phyloP scores from a whole-genome alignment of 2,888 invertebrate genomes.

The Euzetes globulus region DNA sequence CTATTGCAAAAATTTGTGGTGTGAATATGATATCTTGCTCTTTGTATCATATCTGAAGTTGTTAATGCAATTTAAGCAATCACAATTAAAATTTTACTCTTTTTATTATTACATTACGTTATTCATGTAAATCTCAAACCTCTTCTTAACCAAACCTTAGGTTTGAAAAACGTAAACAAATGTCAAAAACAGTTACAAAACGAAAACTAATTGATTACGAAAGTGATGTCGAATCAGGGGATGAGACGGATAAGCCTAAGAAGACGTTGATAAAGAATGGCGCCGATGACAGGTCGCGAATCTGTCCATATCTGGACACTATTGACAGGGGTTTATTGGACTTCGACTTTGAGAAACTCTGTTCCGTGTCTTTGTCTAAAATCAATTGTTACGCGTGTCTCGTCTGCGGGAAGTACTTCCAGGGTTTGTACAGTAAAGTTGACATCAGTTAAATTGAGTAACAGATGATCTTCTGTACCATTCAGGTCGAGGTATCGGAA shows the following conservation, averaged over 20 bases:
- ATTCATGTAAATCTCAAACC: no score
- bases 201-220: slow-evolving; percentile 12
- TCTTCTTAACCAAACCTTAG: no score
- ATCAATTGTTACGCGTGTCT: slow-evolving; percentile 99
- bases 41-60: no score
- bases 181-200: no score
- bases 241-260: background rate
- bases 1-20: no score
- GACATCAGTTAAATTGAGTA: background rate
- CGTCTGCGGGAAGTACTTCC: slow-evolving; percentile 97
- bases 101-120: no score
- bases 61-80: no score
- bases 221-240: background rate
- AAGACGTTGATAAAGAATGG: background rate
- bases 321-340: slow-evolving; percentile 94
- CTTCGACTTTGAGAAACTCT: slow-evolving; percentile 99
- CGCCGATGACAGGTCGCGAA: slow-evolving; percentile 38
- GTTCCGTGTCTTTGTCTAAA: slow-evolving; percentile 92
- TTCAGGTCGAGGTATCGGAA: slow-evolving; percentile 83
- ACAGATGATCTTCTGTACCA: background rate
- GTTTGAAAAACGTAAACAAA: no score
- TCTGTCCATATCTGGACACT: slow-evolving; percentile 93
- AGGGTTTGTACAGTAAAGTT: slow-evolving; percentile 46
- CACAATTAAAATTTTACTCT: no score
- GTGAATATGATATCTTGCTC: no score